A percentile compares a stretch with the other conserved stretches of the same genome.
These are phyloP conservation scores for Alectoris magna DNA, from an alignment of 2,797 vertebrate species.

Conservation along the genomic window DNA sequence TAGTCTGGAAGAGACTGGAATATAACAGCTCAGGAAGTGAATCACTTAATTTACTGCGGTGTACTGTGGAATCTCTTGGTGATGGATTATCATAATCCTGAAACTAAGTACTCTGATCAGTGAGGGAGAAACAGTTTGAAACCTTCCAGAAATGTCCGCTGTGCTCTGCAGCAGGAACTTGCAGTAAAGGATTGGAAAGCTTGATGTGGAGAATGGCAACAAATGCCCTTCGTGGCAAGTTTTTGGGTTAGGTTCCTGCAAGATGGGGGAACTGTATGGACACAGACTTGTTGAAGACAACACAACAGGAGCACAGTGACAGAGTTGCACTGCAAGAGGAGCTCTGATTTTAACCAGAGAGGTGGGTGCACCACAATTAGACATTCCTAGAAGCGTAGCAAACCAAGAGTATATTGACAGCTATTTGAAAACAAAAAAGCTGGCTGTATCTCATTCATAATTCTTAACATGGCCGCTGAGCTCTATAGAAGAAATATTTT, in stretches of 20 bases:
- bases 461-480: not conserved
- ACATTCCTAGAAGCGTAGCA: not conserved
- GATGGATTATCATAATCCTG: not conserved
- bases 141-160: not conserved
- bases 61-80: not conserved
- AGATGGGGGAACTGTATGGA: not conserved
- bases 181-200: not conserved
- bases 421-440: conserved; percentile 29
- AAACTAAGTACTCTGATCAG: not conserved
- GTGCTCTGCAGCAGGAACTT: not conserved
- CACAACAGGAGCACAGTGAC: not conserved
- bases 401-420: not conserved
- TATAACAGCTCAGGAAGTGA: not conserved
- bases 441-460: not conserved
- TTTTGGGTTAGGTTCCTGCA: not conserved
- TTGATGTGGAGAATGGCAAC: not conserved
- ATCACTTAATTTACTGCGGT: not conserved
- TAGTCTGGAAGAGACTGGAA: not conserved
- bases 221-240: not conserved
- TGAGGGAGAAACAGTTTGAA: not conserved
- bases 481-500: conserved; percentile 25
- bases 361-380: not conserved
- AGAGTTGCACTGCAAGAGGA: not conserved
- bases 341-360: not conserved
- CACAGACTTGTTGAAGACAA: not conserved